These are phyloP conservation scores for Ancistrus triradiatus DNA, from an alignment of 2,113 vertebrate species.

Conservation along the genomic window DNA sequence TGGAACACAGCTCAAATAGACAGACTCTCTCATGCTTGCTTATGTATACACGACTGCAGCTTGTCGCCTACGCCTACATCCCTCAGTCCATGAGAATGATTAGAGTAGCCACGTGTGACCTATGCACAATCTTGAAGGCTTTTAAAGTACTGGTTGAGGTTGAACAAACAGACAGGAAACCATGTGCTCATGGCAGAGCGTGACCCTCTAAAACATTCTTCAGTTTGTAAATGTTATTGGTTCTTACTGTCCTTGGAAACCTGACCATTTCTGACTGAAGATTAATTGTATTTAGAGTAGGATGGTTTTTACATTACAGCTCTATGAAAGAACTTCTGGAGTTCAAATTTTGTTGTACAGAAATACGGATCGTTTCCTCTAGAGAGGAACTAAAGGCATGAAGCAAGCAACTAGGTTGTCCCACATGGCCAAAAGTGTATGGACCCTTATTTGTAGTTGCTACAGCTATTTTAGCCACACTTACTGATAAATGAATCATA, in stretches of 20 bases:
- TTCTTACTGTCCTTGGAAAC: too few species aligned
- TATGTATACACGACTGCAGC: constrained; percentile 8
- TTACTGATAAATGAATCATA: too few species aligned
- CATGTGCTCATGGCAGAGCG: not conserved
- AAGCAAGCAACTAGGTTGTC: too few species aligned
- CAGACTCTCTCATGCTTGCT: constrained; percentile 37
- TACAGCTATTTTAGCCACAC: too few species aligned
- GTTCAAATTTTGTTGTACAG: too few species aligned
- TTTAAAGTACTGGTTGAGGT: constrained; percentile 50
- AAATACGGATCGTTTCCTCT: too few species aligned
- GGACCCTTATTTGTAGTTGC: too few species aligned
- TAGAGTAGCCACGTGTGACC: constrained; percentile 46
- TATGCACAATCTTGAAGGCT: constrained; percentile 28
- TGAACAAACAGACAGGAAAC: not conserved
- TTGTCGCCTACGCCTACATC: not conserved
- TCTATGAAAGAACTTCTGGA: too few species aligned
- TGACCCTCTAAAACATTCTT: constrained; percentile 29
- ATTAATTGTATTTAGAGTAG: too few species aligned
- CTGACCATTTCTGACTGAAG: constrained; percentile 9
- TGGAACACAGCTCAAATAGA: not conserved
- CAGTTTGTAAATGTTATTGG: not conserved
- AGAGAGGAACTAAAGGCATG: too few species aligned
- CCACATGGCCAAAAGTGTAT: too few species aligned
- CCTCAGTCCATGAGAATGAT: not conserved
- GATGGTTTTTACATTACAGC: too few species aligned